A percentile compares a stretch with the other conserved stretches of the same genome.
phyloP scores from a whole-genome alignment of 1,140 invertebrate species.

The Rhopalosiphum maidis region DNA sequence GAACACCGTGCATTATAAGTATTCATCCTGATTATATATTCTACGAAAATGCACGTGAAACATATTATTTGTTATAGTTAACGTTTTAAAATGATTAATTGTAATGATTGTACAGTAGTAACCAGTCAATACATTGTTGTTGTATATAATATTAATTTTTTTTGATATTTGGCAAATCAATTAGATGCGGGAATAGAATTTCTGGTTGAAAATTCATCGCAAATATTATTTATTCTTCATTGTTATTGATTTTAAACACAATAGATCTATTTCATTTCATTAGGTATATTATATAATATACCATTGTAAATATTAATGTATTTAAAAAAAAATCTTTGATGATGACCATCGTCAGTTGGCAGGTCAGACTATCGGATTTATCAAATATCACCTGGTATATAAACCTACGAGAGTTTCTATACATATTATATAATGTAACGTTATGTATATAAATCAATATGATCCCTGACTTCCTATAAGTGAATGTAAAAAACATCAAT shows the following conservation, averaged over 20 bases:
- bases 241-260: background rate
- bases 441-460: slow-evolving; percentile 25
- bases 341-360: background rate
- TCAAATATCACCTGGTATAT: background rate
- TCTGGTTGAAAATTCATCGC: background rate
- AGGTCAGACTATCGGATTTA: background rate
- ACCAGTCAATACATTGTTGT: too few species aligned
- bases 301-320: background rate
- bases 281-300: background rate
- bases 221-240: background rate
- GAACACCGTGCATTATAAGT: background rate
- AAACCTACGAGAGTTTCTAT: background rate
- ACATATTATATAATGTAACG: background rate
- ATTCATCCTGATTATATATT: background rate
- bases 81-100: too few species aligned
- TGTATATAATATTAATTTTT: too few species aligned
- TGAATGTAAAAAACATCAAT: background rate
- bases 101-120: too few species aligned
- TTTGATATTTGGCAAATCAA: background rate
- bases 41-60: too few species aligned
- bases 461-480: background rate
- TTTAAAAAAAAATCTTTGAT: background rate
- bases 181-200: background rate
- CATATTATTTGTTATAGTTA: too few species aligned
- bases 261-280: background rate